Conservation (phyloP, 1,140 invertebrate genomes). For the Macrocentrus cingulum region DNA sequence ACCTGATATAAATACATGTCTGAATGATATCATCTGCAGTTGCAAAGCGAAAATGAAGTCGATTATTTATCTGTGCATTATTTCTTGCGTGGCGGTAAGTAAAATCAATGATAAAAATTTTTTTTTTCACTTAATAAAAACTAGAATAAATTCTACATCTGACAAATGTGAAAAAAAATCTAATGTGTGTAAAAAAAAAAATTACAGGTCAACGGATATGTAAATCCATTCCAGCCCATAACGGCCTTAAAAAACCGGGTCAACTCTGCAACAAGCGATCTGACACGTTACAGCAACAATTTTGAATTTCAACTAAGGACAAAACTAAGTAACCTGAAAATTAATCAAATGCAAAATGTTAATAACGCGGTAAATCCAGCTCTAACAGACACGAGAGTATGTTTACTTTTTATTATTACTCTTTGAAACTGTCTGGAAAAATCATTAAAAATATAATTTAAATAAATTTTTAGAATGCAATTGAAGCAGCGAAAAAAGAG, state of each 20-base stretch:
- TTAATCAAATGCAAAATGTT: slow-evolving; percentile 14
- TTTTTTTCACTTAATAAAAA: no score
- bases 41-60: no score
- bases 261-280: slow-evolving; percentile 3
- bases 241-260: slow-evolving; percentile 8
- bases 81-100: no score
- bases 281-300: slow-evolving; percentile 6
- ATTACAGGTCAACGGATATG: not conserved
- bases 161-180: no score
- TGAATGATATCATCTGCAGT: no score
- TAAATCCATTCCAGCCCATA: not conserved
- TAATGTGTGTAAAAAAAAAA: not conserved
- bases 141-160: no score
- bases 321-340: slow-evolving; percentile 16
- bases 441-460: slow-evolving; percentile 4
- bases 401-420: not conserved
- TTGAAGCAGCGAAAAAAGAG: slow-evolving; percentile 6
- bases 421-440: no score
- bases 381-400: slow-evolving; percentile 2
- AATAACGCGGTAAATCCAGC: slow-evolving; percentile 11
- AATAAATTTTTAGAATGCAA: slow-evolving; percentile 2
- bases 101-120: no score
- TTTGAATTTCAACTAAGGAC: not conserved
- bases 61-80: no score
- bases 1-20: no score